Conservation (phyloP, 2,797 vertebrate genomes). For the Cichlasoma orientale region DNA sequence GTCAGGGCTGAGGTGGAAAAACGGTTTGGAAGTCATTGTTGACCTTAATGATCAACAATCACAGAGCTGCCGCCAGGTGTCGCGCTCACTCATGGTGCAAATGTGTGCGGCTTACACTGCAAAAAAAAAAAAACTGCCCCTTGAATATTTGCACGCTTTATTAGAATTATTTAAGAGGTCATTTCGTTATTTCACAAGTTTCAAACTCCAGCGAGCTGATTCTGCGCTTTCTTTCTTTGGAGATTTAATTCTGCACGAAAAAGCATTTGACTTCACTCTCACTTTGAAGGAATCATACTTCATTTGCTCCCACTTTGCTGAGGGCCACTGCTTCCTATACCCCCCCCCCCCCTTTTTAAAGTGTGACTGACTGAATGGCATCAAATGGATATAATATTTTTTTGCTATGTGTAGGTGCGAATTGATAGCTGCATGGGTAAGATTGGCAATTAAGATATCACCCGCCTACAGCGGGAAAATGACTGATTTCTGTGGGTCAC, state of each 20-base stretch:
- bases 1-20: constrained; percentile 7
- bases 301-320: not conserved
- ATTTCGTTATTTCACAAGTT: not conserved
- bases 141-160: not conserved
- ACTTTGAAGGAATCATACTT: not conserved
- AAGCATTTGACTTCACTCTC: not conserved
- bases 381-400: not conserved
- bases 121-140: constrained; percentile 6
- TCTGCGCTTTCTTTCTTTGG: not conserved
- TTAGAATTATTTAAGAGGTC: not conserved
- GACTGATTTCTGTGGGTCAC: constrained; percentile 11
- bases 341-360: not conserved
- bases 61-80: constrained; percentile 78
- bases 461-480: not conserved
- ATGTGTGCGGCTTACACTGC: constrained; percentile 8
- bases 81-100: constrained; percentile 73
- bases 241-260: not conserved
- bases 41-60: not conserved
- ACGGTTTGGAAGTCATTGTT: not conserved
- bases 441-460: constrained; percentile 43
- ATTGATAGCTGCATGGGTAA: constrained; percentile 18
- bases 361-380: not conserved
- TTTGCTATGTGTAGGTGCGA: not conserved
- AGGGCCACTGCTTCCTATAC: not conserved
- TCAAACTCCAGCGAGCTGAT: too few species aligned